Evolutionary conservation across 2,113 vertebrate species (phyloP).

Genomic region (Centropristis striata): DNA sequence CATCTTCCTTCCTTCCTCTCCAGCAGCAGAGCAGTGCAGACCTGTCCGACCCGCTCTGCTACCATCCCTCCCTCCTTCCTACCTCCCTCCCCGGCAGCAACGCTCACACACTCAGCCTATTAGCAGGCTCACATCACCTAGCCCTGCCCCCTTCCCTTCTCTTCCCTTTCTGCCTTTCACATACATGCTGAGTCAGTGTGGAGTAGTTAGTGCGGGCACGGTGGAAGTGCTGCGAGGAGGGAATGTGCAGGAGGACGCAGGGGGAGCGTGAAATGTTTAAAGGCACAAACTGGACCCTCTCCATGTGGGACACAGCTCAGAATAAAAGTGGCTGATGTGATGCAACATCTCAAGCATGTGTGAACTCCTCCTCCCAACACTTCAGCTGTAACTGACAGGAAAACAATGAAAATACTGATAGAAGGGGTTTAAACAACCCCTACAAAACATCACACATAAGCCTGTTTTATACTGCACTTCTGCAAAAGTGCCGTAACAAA

Average conservation of each 20-base stretch:
- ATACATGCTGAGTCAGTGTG: conserved; percentile 79
- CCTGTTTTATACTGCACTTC: no score
- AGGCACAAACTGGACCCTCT: conserved; percentile 20
- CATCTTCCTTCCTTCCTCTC: conserved; percentile 27
- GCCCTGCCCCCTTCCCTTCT: conserved; percentile 47
- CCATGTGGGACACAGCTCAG: conserved; percentile 4
- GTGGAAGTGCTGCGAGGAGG: conserved; percentile 46
- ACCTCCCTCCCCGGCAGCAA: conserved; percentile 23
- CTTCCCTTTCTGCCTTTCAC: conserved; percentile 61
- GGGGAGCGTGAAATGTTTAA: conserved; percentile 30
- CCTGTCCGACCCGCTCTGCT: conserved; percentile 57
- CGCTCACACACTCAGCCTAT: conserved; percentile 53
- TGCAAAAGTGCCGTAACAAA: no score
- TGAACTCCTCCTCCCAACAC: conserved; percentile 42
- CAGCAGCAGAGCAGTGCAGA: conserved; percentile 50
- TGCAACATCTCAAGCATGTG: conserved; percentile 23
- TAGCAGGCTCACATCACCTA: conserved; percentile 27
- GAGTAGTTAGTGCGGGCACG: conserved; percentile 36
- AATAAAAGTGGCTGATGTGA: conserved; percentile 41
- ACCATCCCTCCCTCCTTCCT: background rate
- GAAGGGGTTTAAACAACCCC: background rate
- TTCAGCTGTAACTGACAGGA: background rate
- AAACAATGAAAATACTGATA: background rate
- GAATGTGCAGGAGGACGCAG: background rate
- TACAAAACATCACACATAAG: background rate